Conservation (phyloP, 37 sponge, comb jelly and placozoan genomes). For the Chondrilla cf. caribensis region DNA sequence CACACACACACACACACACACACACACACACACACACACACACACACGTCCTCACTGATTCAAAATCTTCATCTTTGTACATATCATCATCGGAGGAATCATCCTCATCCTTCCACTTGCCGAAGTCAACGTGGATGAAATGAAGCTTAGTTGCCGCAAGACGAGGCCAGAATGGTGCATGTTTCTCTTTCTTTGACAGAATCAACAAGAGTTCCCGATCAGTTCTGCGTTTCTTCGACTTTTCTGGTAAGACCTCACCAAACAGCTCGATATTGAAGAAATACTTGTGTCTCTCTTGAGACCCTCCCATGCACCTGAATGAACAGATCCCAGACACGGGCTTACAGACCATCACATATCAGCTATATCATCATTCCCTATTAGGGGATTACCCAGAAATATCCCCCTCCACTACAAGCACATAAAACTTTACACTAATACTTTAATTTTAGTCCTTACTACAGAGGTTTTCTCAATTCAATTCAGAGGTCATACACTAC, state of each 20-base stretch:
- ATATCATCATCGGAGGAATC: slow-evolving; percentile 67
- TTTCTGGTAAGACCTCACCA: slow-evolving; percentile 56
- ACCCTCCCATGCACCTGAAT: slow-evolving; percentile 8
- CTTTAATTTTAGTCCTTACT: no score
- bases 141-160: slow-evolving; percentile 42
- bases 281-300: slow-evolving; percentile 32
- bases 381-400: no score
- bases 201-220: slow-evolving; percentile 53
- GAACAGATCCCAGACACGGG: neutral
- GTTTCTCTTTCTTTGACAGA: slow-evolving; percentile 66
- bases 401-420: no score
- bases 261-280: slow-evolving; percentile 49
- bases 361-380: no score
- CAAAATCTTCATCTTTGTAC: slow-evolving; percentile 30
- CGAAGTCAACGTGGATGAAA: slow-evolving; percentile 73
- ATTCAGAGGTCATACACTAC: no score
- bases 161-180: slow-evolving; percentile 77
- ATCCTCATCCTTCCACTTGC: slow-evolving; percentile 88
- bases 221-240: slow-evolving; percentile 52
- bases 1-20: neutral
- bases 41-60: neutral
- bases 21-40: neutral
- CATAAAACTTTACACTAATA: no score
- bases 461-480: no score
- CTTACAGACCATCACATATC: no score